Base-by-base conservation (phyloP, 2,797 vertebrate genomes). In the Phrynocephalus guinanensis region DNA sequence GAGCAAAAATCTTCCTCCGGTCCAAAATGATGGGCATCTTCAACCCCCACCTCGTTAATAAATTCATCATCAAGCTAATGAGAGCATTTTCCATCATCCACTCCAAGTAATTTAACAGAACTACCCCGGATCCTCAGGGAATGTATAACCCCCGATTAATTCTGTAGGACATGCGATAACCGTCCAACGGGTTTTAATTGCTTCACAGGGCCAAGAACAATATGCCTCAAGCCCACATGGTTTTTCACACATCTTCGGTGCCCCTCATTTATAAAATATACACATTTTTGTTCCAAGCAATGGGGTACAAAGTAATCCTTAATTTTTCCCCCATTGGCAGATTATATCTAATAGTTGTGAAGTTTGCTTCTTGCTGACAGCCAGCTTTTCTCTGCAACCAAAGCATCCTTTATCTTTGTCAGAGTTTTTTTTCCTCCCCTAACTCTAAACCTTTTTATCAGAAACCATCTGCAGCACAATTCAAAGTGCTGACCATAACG, bases 71-170 rank as follows among this genome's bases (percentile, higher is more conserved):
- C 78, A 63, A 20, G 52, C 63, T 15, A 18, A 63, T 79, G 78
- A 33, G 50, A 60, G 30, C 56, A 30, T 63, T 63, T 79, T 79
- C 78, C 78, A 63, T 3, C 60, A 33, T 60, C 56, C 56, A 22
- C 22, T 63, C 77, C 78, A 79, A 33, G 52, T 63, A 79, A 79
- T 63, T 60, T 63, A 79, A 79, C 78, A 79, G 78, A 79, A 79
- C 20, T 18, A 63, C 78, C n/a, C 1, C 52, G 30, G 78, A 16
- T 60, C 77, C 50, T 30, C 6, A 7, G 50, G 77, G 50, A 79
- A 20, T 56, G n/a, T 33, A 79, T 24, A 79, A 63, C n/a, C 56
- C 52, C 20, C 63, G 78, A 63, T 79, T 79, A 79, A 79, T 63
- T 63, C 16, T 24, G 10, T 63, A 22, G n/a, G 52, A 79, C n/a